Evolutionary conservation across 2,888 invertebrate genomes (phyloP), one percentile per base, ranked within the genome.

Genomic region (Brachyptera putata): DNA sequence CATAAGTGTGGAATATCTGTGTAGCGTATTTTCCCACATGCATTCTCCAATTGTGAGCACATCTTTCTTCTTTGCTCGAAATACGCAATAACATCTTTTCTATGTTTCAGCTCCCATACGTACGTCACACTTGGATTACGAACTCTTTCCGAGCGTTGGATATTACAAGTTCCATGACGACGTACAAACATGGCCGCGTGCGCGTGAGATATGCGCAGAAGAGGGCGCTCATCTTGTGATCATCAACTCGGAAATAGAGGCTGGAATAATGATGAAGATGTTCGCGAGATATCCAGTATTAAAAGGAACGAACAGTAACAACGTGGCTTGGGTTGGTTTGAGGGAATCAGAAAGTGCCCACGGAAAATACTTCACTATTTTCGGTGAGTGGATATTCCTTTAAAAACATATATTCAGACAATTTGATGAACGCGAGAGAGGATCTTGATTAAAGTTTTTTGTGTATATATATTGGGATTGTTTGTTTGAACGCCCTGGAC

Each of bases 141-240:
- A 60, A 24, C 57, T 53, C 25, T 60, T 41, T 50, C 59, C 48
- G 11, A 50, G 49, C 13, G 14, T 59, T 16, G 62, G 62, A n/a
- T 60, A 56, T 41, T 63, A 63, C 49, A 63, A 63, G 49, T 30
- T 61, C 9, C 60, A 63, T 30, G 30, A 25, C 14, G 36, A 37
- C 1, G 18, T 22, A 3, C 30, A 18, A 9, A 53, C 36, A 1
- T 61, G 61, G 61, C 14, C 50, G 2, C 11, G 58, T 11, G 61
- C 61, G 11, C 22, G 55, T 16, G 58, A 48, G 11, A 50, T 25
- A 9, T 61, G 61, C 16, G 37, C n/a, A 5, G 46, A 53, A 13
- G 61, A 61, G 26, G 64, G 66, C 46, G 60, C 61, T 21, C 63
- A 66, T 43, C 60, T 65, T 30, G 65, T 61, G 7, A 62, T 67